Conservation (phyloP, 1,140 invertebrate species). For the Platorchestia sp. region DNA sequence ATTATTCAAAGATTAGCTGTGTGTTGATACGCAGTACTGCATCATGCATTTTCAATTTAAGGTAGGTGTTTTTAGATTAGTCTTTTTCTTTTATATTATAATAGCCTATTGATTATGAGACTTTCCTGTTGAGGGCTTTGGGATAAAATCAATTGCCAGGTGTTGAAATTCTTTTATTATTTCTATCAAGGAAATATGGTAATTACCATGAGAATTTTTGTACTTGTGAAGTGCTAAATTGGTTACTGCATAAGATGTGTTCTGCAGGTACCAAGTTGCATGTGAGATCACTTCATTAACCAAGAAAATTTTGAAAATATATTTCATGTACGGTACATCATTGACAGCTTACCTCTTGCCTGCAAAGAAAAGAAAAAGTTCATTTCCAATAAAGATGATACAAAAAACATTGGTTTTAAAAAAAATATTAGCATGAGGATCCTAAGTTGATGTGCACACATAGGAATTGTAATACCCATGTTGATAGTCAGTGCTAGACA, state of each 20-base stretch:
- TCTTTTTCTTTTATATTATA: neutral
- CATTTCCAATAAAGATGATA: no score
- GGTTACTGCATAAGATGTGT: neutral
- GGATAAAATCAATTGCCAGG: neutral
- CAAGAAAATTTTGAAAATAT: no score
- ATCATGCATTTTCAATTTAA: neutral
- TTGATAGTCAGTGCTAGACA: no score
- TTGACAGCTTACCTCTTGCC: no score
- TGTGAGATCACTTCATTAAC: no score
- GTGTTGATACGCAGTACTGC: neutral
- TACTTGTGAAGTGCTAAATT: neutral
- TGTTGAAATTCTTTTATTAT: neutral
- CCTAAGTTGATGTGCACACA: no score
- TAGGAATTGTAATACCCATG: no score
- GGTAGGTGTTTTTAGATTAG: neutral
- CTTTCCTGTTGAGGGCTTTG: no score
- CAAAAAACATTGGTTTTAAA: no score
- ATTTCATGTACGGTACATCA: no score
- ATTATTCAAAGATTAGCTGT: neutral
- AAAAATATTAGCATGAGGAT: no score
- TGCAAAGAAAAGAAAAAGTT: no score
- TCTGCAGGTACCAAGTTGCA: neutral
- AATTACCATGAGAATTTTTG: neutral
- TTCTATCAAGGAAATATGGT: neutral
- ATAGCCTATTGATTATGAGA: neutral